Base-by-base conservation (phyloP, 2,888 invertebrate species). In the Oxyscelio sp. region DNA sequence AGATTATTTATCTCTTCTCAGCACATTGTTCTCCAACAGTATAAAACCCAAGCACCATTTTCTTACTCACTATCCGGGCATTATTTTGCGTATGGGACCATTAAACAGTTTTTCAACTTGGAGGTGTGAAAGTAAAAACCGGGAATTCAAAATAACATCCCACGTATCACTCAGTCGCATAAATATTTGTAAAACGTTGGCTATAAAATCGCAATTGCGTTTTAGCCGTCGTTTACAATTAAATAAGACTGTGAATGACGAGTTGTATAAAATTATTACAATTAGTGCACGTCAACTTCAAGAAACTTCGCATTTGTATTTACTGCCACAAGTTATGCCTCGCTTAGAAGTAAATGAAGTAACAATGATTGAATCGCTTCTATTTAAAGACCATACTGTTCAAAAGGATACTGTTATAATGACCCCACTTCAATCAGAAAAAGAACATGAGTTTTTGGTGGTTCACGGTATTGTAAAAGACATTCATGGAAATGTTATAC, bases 41-140 rank as follows among this genome's bases (percentile, higher is more conserved):
- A 50, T 89, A n/a, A 87, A 84, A 52, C n/a, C n/a, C n/a, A n/a
- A n/a, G n/a, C n/a, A n/a, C n/a, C n/a, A n/a, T n/a, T n/a, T n/a
- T n/a, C n/a, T 85, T 1, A 19, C 77, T 4, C 87, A 87, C 63
- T 87, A 87, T 65, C 54, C 75, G 0, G 15, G 22, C 15, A 24
- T 84, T 6, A 80, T 87, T 40, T 21, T 38, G 19, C 43, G 50
- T n/a, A 59, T 85, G 43, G 87, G 86, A 5, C 86, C 86, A 24
- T 27, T 50, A 19, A 50, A 43, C 15, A 15, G 34, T 43, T 19
- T 66, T 38, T 85, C 82, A 9, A 68, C 82, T 1, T 63, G 78
- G 70, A 54, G 83, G 45, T 85, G 74, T 21, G 83, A 84, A 65
- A 66, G 77, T 43, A n/a, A 78, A 83, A 73, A 83, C 38, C 22